These are phyloP conservation scores for Tribolium madens DNA, from an alignment of 1,140 invertebrate species.

Conservation along the genomic window DNA sequence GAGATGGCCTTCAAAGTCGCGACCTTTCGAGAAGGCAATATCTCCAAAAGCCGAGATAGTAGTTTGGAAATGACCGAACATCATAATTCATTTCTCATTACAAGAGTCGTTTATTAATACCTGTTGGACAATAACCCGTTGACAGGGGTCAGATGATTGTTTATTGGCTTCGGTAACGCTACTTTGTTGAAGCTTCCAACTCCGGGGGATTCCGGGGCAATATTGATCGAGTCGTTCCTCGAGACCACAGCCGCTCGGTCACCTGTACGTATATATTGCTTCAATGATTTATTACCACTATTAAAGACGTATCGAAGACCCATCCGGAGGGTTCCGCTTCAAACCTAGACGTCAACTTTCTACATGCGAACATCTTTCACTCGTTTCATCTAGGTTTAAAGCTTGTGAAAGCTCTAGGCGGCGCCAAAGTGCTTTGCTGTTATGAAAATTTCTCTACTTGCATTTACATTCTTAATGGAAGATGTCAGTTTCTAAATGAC, in stretches of 20 bases:
- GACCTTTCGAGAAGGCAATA: background rate
- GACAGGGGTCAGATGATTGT: slow-evolving; percentile 59
- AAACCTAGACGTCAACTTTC: slow-evolving; percentile 35
- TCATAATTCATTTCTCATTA: slow-evolving; percentile 51
- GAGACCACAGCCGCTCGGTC: slow-evolving; percentile 55
- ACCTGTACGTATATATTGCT: slow-evolving; percentile 57
- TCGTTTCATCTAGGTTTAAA: background rate
- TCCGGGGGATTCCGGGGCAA: slow-evolving; percentile 49
- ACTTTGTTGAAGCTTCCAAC: slow-evolving; percentile 40
- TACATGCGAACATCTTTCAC: slow-evolving; percentile 26
- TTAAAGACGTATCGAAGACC: slow-evolving; percentile 53
- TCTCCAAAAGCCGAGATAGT: background rate
- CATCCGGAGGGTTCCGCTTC: slow-evolving; percentile 20
- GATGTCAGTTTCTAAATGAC: too few species aligned
- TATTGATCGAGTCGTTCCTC: slow-evolving; percentile 56
- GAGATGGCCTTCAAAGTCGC: background rate
- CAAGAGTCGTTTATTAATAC: slow-evolving; percentile 55
- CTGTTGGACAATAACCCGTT: slow-evolving; percentile 59
- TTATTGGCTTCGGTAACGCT: slow-evolving; percentile 52
- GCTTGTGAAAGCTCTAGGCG: background rate
- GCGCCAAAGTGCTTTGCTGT: background rate
- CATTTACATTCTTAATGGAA: too few species aligned
- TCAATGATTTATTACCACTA: slow-evolving; percentile 57
- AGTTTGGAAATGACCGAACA: slow-evolving; percentile 9
- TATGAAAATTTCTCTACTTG: background rate